Conservation (phyloP, 1,140 invertebrate species). For the Dufourea novaeangliae region DNA sequence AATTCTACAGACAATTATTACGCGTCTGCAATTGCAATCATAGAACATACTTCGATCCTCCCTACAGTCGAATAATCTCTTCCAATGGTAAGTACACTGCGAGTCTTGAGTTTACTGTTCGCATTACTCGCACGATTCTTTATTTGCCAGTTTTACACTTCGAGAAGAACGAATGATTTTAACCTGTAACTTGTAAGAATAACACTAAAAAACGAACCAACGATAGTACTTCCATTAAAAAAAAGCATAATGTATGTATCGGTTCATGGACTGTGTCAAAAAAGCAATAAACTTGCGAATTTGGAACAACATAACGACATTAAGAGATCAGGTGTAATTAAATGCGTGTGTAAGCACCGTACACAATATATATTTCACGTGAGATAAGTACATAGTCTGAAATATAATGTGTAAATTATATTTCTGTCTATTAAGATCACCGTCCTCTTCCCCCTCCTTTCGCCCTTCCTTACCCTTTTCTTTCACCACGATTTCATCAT, state of each 20-base stretch:
- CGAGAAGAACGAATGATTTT: background rate
- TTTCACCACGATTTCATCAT: constrained; percentile 21
- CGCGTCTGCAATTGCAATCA: constrained; percentile 4
- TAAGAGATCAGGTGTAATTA: too few relatives aligned
- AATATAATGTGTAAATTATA: background rate
- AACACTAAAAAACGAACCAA: background rate
- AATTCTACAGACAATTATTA: background rate
- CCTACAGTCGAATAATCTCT: background rate
- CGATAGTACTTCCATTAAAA: too few relatives aligned
- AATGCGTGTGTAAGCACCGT: background rate
- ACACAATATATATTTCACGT: background rate
- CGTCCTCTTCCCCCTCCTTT: background rate
- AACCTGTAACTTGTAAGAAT: background rate
- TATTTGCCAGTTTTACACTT: too few relatives aligned
- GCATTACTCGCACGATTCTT: background rate
- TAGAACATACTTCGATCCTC: background rate
- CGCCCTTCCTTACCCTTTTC: background rate
- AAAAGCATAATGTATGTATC: too few relatives aligned
- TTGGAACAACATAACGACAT: background rate
- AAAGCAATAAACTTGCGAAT: too few relatives aligned
- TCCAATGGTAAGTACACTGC: constrained; percentile 28
- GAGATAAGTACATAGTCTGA: background rate
- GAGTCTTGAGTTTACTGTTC: background rate
- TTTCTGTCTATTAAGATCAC: background rate
- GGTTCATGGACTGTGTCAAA: too few relatives aligned